Evolutionary conservation across 1,140 invertebrate species (phyloP), one percentile per base, ranked within the genome.

Genomic region (Hyposmocoma kahamanoa): DNA sequence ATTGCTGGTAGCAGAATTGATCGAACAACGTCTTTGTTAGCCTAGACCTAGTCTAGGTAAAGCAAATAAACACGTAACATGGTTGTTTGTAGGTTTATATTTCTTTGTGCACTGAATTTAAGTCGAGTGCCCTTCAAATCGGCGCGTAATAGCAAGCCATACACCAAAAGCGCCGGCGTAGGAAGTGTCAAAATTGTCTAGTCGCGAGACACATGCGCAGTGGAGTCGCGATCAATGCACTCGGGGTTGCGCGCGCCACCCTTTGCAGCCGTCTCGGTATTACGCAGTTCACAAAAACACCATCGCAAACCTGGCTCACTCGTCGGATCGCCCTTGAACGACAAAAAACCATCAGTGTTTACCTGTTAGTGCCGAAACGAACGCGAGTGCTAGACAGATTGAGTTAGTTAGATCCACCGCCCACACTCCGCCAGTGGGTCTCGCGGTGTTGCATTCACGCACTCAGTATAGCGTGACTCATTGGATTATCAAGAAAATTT

Each of bases 271-370:
- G 32, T 34, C 13, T 13, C 56, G 47, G 50, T 64, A 73, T 77
- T 84, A 82, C 80, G 80, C 78, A 82, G 80, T 84, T 75, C 65
- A 57, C 56, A 77, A 79, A 80, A 78, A 82, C 62, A 77, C 62
- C 62, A 68, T 62, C 63, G 61, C 62, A 65, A 69, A 63, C 58
- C 57, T 50, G 53, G 52, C 59, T 64, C 60, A 61, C 53, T 59
- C 61, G 53, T 56, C 52, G 68, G n/a, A 62, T 68, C 76, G 71
- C 69, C 71, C 71, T 74, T 78, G 66, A 66, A 47, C 42, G 53
- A 54, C 56, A 62, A 72, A 74, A 70, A 66, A 63, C 59, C 64
- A 67, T 67, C 59, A 59, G 47, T 58, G 47, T 51, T 65, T 44
- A 50, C 42, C n/a, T 30, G 47, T 34, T 64, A 59, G 45, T 60